phyloP scores from a whole-genome alignment of 2,797 vertebrate genomes.

The Champsocephalus gunnari region DNA sequence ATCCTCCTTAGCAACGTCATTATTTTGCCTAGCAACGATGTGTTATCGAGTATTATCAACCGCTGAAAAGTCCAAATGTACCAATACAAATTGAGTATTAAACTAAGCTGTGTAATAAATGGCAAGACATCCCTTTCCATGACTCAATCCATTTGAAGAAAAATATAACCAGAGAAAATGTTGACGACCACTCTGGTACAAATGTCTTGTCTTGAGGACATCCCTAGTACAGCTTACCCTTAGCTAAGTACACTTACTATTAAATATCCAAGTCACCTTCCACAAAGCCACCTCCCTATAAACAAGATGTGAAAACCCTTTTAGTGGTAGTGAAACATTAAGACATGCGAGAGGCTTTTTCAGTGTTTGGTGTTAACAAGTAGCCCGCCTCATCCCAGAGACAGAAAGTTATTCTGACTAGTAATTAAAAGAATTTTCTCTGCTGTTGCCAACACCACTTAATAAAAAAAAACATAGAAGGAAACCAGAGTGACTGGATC shows the following conservation, averaged over 20 bases:
- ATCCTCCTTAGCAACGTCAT: no score
- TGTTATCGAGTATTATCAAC: no score
- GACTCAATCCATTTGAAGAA: conserved; percentile 3
- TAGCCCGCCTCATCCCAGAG: conserved; percentile 69
- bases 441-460: conserved; percentile 80
- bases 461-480: conserved; percentile 66
- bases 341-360: conserved; percentile 58
- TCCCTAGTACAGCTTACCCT: not conserved
- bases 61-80: no score
- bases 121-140: not conserved
- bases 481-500: conserved; percentile 58
- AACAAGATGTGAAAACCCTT: conserved; percentile 50
- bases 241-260: not conserved
- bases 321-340: conserved; percentile 66
- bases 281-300: conserved; percentile 30
- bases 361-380: conserved; percentile 75
- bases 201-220: conserved; percentile 4
- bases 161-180: conserved; percentile 3
- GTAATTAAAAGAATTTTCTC: conserved; percentile 86
- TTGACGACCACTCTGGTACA: not conserved
- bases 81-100: no score
- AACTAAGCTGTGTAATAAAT: not conserved
- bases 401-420: conserved; percentile 81
- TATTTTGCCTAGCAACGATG: no score
- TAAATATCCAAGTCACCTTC: conserved; percentile 41